These are phyloP conservation scores for Agapornis canus DNA, from an alignment of 2,797 vertebrate species.

Conservation along the genomic window DNA sequence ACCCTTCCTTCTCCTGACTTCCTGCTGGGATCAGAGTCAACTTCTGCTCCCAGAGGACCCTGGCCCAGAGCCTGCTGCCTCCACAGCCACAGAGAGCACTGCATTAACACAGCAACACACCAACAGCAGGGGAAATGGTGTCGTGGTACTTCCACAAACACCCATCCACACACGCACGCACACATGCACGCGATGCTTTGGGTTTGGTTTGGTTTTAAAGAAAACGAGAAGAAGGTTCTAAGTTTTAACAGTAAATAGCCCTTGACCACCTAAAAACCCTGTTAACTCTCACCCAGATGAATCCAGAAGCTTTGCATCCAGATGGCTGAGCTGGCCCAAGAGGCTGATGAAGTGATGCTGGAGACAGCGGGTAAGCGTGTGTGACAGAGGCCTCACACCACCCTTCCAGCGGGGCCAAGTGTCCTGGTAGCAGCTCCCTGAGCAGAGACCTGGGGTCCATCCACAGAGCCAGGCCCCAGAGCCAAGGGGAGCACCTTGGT, in stretches of 20 bases:
- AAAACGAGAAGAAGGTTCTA: slow-evolving; percentile 27
- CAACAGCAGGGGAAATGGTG: neutral
- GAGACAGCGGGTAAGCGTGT: neutral
- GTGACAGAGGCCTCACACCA: neutral
- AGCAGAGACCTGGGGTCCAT: neutral
- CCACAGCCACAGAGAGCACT: neutral
- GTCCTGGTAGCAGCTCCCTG: neutral
- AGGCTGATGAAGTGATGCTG: neutral
- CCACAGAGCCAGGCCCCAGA: neutral
- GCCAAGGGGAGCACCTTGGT: neutral
- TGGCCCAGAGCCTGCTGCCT: neutral
- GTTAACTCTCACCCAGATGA: neutral
- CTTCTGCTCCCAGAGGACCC: neutral
- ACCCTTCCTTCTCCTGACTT: neutral
- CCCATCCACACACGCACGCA: neutral
- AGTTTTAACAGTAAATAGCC: slow-evolving; percentile 63
- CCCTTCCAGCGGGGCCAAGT: neutral
- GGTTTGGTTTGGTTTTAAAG: slow-evolving; percentile 27
- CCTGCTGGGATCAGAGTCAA: neutral
- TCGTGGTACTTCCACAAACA: neutral
- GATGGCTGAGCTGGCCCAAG: accelerated
- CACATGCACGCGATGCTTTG: neutral
- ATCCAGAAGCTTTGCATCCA: neutral
- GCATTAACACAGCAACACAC: neutral
- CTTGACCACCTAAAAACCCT: slow-evolving; percentile 46